These are phyloP conservation scores for Oscheius onirici DNA, from an alignment of 2,888 invertebrate genomes.

Conservation along the genomic window DNA sequence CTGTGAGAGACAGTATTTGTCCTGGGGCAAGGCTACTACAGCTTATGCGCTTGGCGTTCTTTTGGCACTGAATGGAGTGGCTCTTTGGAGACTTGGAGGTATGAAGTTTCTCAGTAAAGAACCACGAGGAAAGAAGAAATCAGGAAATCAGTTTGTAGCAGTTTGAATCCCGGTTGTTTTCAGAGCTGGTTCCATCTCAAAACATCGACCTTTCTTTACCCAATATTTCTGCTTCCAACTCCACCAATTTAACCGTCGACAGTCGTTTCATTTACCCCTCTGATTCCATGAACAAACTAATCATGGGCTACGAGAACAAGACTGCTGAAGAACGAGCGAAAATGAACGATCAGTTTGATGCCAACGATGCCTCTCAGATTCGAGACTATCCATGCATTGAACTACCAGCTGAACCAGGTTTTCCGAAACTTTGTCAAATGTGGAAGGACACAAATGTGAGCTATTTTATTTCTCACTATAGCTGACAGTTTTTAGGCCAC, in stretches of 20 bases:
- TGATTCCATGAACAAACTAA: neutral
- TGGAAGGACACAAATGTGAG: neutral
- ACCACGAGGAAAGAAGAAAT: too few species aligned
- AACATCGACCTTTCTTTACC: neutral
- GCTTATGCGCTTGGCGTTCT: neutral
- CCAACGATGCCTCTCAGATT: neutral
- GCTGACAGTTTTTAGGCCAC: too few species aligned
- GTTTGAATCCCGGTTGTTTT: too few species aligned
- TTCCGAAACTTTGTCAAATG: neutral
- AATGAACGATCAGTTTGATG: constrained; percentile 5
- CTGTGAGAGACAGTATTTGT: neutral
- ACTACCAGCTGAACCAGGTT: neutral
- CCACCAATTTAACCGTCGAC: neutral
- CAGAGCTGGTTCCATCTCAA: neutral
- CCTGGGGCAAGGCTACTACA: neutral
- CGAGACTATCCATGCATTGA: neutral
- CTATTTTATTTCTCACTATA: neutral
- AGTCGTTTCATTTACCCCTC: neutral
- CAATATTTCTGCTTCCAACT: neutral
- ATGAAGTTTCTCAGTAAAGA: too few species aligned
- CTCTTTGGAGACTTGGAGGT: neutral
- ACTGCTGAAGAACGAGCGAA: constrained; percentile 7
- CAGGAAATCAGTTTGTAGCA: too few species aligned
- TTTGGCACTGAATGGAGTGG: neutral
- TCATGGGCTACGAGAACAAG: constrained; percentile 11